Evolutionary conservation across 2,888 invertebrate genomes (phyloP), one percentile per base, ranked within the genome.

Genomic region (Autographa pulchrina): DNA sequence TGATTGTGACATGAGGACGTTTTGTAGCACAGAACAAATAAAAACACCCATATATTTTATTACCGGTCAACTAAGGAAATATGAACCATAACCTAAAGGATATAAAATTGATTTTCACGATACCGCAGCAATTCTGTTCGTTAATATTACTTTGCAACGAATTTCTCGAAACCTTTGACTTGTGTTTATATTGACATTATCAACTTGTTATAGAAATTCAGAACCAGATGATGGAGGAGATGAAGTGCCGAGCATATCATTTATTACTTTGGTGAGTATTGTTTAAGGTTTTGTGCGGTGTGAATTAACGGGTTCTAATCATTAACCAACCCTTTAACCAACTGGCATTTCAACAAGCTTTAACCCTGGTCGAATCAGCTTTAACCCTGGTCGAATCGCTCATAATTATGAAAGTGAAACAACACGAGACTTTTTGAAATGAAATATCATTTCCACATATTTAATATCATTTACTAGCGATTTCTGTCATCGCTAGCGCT

Each of bases 211-310:
- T 87, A 92, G 92, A 66, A 80, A 76, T 64, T 84, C 87, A 11
- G 91, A 91, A 35, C 62, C 78, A 58, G 90, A 89, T 60, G 32
- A 78, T 31, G 89, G 87, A 61, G 80, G 86, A n/a, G 90, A 93
- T 65, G 94, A 93, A 74, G 88, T 92, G 3, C 94, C 94, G 16
- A 93, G 93, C 68, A 90, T 94, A 77, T 91, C 92, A 7, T 95
- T 92, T 73, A 92, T 93, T 74, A 93, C 94, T 74, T 83, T 94
- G 82, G 94, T 95, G 82, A 92, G 93, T 90, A 74, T 25, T 7
- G 9, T 35, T 35, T n/a, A 1, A 60, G 16, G 20, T n/a, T n/a
- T n/a, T n/a, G n/a, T n/a, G n/a, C n/a, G n/a, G n/a, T 13, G 2
- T 41, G 31, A n/a, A 54, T 18, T 9, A n/a, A 54, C 8, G 16